A percentile compares a stretch with the other conserved stretches of the same genome.
Conservation (phyloP, 2,113 vertebrate genomes). For the Mus pahari region DNA sequence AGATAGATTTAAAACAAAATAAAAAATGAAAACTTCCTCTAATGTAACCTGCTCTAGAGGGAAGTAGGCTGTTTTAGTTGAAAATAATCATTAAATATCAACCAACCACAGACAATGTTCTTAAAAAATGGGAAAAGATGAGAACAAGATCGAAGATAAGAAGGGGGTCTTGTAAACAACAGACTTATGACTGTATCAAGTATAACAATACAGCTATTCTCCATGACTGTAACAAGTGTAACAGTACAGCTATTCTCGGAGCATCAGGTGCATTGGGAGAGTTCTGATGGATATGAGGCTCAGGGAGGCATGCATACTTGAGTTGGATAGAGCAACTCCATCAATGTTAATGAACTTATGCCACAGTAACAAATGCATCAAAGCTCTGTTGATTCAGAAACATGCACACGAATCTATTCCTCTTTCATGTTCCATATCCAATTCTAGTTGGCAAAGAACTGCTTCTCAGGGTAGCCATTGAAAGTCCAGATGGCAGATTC, state of each 20-base stretch:
- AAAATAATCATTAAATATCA: conserved; percentile 15
- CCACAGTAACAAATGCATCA: not conserved
- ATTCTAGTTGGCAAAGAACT: not conserved
- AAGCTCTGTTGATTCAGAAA: not conserved
- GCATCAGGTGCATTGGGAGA: no score
- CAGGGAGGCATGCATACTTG: not conserved
- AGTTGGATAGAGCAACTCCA: not conserved
- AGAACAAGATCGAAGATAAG: not conserved
- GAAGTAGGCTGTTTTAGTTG: not conserved
- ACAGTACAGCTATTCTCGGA: not conserved
- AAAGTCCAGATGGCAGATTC: not conserved
- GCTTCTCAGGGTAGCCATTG: not conserved
- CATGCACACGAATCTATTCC: not conserved
- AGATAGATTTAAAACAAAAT: not conserved
- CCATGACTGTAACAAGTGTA: not conserved
- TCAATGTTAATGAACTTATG: not conserved
- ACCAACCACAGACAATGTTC: conserved; percentile 2
- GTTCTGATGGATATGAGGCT: not conserved
- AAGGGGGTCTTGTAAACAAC: not conserved
- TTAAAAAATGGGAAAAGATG: not conserved
- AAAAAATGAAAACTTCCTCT: not conserved
- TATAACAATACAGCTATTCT: no score
- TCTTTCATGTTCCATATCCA: not conserved
- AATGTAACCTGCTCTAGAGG: not conserved
- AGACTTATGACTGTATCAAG: not conserved